These are phyloP conservation scores for Troglohyphantes excavatus DNA, from an alignment of 2,888 invertebrate genomes.

Conservation along the genomic window DNA sequence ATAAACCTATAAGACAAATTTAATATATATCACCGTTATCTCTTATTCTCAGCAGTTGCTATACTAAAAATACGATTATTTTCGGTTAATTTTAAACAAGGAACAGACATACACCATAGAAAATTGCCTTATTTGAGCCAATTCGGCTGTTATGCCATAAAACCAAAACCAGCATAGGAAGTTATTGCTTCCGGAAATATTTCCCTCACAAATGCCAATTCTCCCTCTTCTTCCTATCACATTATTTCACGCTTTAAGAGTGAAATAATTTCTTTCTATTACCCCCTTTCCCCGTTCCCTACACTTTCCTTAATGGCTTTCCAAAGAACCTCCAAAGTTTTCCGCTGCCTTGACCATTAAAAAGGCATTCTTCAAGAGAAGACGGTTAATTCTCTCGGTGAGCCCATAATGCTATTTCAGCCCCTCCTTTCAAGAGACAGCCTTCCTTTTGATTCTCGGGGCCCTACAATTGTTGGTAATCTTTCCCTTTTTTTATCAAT, in stretches of 20 bases:
- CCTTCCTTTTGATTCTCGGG: conserved; percentile 20
- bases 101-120: too few relatives aligned
- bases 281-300: not conserved
- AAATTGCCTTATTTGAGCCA: too few relatives aligned
- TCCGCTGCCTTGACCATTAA: conserved; percentile 41
- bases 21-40: too few relatives aligned
- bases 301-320: conserved; percentile 20
- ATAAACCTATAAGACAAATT: too few relatives aligned
- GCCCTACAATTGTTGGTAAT: conserved; percentile 60
- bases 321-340: not conserved
- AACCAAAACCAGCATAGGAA: too few relatives aligned
- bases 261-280: conserved; percentile 2
- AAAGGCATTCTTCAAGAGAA: conserved; percentile 45
- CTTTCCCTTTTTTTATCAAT: conserved; percentile 60
- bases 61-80: too few relatives aligned
- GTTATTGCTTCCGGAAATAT: too few relatives aligned
- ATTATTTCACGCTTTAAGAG: not conserved
- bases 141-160: too few relatives aligned
- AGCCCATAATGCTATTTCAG: conserved; percentile 53
- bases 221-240: too few relatives aligned
- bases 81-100: too few relatives aligned
- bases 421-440: conserved; percentile 14
- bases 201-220: too few relatives aligned
- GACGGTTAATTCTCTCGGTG: conserved; percentile 51
- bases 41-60: too few relatives aligned